Conservation (phyloP, 1,140 invertebrate genomes). For the Apolygus lucorum region DNA sequence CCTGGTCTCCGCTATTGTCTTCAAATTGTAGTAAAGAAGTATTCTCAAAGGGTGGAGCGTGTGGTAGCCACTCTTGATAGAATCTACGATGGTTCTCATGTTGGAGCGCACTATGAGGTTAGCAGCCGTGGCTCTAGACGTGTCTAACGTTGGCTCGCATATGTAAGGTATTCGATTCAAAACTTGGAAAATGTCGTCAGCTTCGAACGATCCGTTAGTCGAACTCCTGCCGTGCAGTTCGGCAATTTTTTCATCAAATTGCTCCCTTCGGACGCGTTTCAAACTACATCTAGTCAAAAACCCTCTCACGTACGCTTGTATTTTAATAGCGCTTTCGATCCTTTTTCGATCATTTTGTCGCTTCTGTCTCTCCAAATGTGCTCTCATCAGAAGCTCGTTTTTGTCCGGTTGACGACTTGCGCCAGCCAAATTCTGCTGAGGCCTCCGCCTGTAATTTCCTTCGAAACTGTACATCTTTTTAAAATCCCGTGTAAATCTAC, state of each 20-base stretch:
- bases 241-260: constrained; percentile 56
- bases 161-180: constrained; percentile 58
- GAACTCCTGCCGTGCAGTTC: constrained; percentile 40
- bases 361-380: constrained; percentile 74
- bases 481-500: too few species aligned
- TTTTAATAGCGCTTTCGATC: constrained; percentile 58
- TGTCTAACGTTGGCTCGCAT: constrained; percentile 58
- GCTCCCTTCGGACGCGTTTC: constrained; percentile 52
- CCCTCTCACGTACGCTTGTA: constrained; percentile 71
- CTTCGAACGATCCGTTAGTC: constrained; percentile 1
- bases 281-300: constrained; percentile 57
- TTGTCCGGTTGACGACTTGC: constrained; percentile 67
- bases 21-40: constrained; percentile 11
- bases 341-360: constrained; percentile 62
- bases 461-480: constrained; percentile 67
- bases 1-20: not conserved
- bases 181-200: constrained; percentile 45
- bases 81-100: not conserved
- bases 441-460: constrained; percentile 77
- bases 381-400: constrained; percentile 65
- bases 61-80: constrained; percentile 3
- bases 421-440: constrained; percentile 82
- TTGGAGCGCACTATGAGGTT: constrained; percentile 43
- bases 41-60: not conserved
- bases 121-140: constrained; percentile 46